Conservation (phyloP, 2,797 vertebrate species). For the Chelon labrosus region DNA sequence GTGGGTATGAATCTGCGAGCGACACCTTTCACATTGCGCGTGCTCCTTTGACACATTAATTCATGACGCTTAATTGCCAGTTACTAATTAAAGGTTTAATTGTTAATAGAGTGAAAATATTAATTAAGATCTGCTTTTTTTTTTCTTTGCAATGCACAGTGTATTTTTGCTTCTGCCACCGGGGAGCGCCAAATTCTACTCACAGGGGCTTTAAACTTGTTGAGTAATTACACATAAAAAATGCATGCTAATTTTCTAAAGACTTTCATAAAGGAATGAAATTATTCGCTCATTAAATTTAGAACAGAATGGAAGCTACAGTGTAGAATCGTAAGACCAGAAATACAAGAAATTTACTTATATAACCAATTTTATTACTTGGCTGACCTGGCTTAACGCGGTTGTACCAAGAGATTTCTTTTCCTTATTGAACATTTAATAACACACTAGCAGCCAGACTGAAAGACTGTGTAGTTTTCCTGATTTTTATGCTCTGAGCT, state of each 20-base stretch:
- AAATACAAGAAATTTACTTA: neutral
- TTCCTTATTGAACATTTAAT: neutral
- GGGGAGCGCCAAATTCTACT: neutral
- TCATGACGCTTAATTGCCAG: slow-evolving; percentile 16
- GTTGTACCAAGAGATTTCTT: neutral
- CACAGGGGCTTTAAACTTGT: neutral
- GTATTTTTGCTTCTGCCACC: neutral
- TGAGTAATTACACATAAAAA: neutral
- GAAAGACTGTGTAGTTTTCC: neutral
- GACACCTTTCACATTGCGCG: neutral
- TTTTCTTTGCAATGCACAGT: neutral
- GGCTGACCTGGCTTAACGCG: neutral
- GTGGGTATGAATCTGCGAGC: neutral
- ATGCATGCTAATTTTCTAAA: neutral
- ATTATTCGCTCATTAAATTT: too few species aligned
- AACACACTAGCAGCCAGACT: neutral
- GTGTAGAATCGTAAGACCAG: too few species aligned
- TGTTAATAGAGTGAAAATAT: neutral
- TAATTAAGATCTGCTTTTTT: neutral
- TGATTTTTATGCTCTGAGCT: neutral
- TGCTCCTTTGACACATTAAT: slow-evolving; percentile 12
- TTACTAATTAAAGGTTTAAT: slow-evolving; percentile 14
- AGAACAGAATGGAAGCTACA: too few species aligned
- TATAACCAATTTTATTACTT: neutral
- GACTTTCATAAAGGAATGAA: too few species aligned